A percentile compares a stretch with the other conserved stretches of the same genome.
These are phyloP conservation scores for Ormyrus labotus DNA, from an alignment of 2,888 invertebrate genomes.

Conservation along the genomic window DNA sequence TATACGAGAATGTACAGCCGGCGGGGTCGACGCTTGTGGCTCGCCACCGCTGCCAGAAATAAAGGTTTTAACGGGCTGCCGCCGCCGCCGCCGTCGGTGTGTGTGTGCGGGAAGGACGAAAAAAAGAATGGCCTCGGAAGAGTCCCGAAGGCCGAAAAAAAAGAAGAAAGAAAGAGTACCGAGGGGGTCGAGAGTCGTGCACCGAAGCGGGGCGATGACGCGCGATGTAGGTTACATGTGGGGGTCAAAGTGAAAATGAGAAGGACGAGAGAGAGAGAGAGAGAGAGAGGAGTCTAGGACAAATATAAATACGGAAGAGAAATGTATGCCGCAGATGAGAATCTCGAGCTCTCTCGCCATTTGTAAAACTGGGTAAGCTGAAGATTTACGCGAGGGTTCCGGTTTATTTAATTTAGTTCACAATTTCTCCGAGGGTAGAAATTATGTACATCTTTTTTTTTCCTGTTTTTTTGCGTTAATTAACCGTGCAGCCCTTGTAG, in stretches of 20 bases:
- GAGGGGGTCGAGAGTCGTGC: constrained; percentile 7
- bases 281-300: background rate
- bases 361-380: no score
- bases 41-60: constrained; percentile 30
- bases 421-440: no score
- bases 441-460: no score
- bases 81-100: constrained; percentile 14
- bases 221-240: background rate
- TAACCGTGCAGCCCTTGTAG: no score
- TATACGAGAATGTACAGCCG: constrained; percentile 9
- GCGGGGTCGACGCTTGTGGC: constrained; percentile 16
- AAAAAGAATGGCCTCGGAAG: background rate
- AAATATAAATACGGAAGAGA: background rate
- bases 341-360: no score
- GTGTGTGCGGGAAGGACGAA: background rate
- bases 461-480: no score
- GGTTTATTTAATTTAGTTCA: no score
- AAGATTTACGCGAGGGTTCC: no score
- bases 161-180: background rate
- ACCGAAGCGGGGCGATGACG: background rate
- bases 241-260: constrained; percentile 28
- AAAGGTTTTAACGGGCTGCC: constrained; percentile 38
- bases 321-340: no score
- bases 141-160: background rate
- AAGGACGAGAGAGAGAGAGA: constrained; percentile 9